phyloP scores from a whole-genome alignment of 1,140 invertebrate species.

The Dendrolimus punctatus region DNA sequence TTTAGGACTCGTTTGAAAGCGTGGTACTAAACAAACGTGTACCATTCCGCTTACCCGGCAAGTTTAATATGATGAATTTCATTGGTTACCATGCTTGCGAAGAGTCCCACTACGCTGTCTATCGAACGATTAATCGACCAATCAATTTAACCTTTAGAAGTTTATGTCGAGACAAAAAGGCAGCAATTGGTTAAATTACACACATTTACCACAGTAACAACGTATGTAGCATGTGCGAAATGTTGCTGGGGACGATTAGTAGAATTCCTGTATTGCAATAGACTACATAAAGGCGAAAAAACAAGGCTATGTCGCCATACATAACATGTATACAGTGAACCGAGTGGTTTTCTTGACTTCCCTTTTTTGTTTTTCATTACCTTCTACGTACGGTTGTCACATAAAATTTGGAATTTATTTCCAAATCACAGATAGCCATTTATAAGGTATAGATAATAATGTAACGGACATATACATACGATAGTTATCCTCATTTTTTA shows the following conservation, averaged over 20 bases:
- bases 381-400: slow-evolving; percentile 19
- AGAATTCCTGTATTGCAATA: slow-evolving; percentile 59
- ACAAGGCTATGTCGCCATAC: slow-evolving; percentile 53
- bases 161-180: slow-evolving; percentile 18
- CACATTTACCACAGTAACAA: slow-evolving; percentile 50
- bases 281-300: slow-evolving; percentile 59
- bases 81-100: too few relatives aligned
- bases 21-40: too few relatives aligned
- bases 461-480: too few relatives aligned
- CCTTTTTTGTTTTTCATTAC: slow-evolving; percentile 41
- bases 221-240: slow-evolving; percentile 48
- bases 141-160: slow-evolving; percentile 10
- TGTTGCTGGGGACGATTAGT: slow-evolving; percentile 62
- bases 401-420: too few relatives aligned
- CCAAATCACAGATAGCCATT: too few relatives aligned
- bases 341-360: slow-evolving; percentile 39
- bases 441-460: too few relatives aligned
- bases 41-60: too few relatives aligned
- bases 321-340: slow-evolving; percentile 30
- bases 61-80: too few relatives aligned
- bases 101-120: not conserved
- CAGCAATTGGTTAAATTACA: slow-evolving; percentile 51
- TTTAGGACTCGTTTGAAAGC: too few relatives aligned
- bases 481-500: too few relatives aligned
- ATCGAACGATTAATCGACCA: not conserved